Evolutionary conservation across 2,113 vertebrate genomes (phyloP), one percentile per base, ranked within the genome.

Genomic region (Solea senegalensis): DNA sequence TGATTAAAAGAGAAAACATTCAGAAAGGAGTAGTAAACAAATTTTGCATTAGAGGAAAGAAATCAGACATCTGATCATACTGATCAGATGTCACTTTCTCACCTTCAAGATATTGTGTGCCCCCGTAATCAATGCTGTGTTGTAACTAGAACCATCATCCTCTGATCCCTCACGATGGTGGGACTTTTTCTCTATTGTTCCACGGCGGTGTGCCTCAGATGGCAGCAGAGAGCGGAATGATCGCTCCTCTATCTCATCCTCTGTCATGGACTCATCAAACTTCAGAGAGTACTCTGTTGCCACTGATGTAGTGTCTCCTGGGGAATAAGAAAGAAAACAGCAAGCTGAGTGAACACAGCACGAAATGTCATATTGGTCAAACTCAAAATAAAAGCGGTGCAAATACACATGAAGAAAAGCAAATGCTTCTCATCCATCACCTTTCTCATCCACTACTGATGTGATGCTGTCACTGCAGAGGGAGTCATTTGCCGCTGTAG

Each of bases 221-320:
- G 98, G 97, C 14, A 98, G 83, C 72, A 99, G 91, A 49, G 97
- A 98, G 28, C 96, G 95, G 68, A 98, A 99, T 4, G 97, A 99
- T 55, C 94, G 95, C 76, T 99, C 96, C 67, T 98, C 96, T 53
- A 97, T 95, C 80, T 98, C 97, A 71, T 98, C 97, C 88, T 99
- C 97, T 11, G 96, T 98, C 94, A 97, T 90, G 2, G 96, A 97
- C 83, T 98, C 96, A 67, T 97, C 97, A 85, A 98, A 97, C 92
- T 97, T 98, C 28, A 96, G 82, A 15, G 97, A 98, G 89, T 95
- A 97, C 66, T 97, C 96, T 54, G 96, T 96, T 78, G 93, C 96
- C 73, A 96, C 60, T 8, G 96, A 98, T 28, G 92, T 90, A 0
- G 91, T 95, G 86, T 98, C 96, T 93, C 79, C 86, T 90, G 14